phyloP scores from a whole-genome alignment of 2,113 vertebrate species.

The Bos taurus region DNA sequence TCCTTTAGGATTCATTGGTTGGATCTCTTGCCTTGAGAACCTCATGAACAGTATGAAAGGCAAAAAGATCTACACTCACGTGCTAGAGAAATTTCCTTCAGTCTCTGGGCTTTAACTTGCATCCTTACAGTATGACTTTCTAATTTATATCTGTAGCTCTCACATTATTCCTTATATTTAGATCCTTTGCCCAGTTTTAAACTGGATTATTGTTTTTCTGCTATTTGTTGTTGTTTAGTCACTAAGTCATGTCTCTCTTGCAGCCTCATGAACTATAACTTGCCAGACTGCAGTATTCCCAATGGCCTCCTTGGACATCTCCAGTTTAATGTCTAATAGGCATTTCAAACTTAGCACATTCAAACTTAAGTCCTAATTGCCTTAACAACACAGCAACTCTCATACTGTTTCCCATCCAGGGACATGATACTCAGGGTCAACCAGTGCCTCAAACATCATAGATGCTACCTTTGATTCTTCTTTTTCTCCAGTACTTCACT shows the following conservation, averaged over 20 bases:
- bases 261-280: background rate
- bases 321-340: background rate
- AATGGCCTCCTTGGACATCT: background rate
- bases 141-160: background rate
- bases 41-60: background rate
- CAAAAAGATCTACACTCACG: background rate
- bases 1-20: background rate
- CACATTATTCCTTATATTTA: background rate
- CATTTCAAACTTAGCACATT: background rate
- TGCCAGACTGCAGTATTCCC: background rate
- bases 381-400: background rate
- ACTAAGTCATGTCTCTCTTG: background rate
- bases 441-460: background rate
- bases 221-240: background rate
- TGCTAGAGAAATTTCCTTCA: background rate
- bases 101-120: background rate
- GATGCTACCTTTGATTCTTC: background rate
- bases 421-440: background rate
- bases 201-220: background rate
- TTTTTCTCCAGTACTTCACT: background rate
- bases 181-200: background rate
- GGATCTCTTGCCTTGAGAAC: background rate
- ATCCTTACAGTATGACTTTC: background rate
- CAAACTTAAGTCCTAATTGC: background rate
- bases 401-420: background rate